Evolutionary conservation across 2,888 invertebrate species (phyloP).

Genomic region (Labia minor): DNA sequence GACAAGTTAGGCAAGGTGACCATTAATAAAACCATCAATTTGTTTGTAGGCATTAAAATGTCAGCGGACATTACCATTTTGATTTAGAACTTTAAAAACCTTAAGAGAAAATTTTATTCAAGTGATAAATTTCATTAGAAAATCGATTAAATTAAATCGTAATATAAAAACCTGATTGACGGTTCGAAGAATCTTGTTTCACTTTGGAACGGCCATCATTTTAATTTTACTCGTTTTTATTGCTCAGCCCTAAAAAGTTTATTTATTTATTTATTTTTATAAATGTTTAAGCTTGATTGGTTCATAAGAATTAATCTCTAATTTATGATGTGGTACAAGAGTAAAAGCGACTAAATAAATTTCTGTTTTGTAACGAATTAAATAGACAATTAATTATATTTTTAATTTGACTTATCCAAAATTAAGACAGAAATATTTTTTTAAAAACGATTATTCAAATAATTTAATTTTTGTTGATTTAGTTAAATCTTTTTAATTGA

Average conservation of each 20-base stretch:
- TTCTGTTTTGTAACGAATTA: too few relatives aligned
- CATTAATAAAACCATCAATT: conserved; percentile 8
- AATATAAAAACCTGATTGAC: conserved; percentile 13
- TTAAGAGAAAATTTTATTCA: not conserved
- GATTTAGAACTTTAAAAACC: not conserved
- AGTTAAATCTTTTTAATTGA: too few relatives aligned
- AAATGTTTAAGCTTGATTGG: not conserved
- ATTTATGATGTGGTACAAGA: too few relatives aligned
- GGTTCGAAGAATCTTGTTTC: not conserved
- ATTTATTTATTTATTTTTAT: conserved; percentile 1
- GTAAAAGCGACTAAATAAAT: too few relatives aligned
- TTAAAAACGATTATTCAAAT: too few relatives aligned
- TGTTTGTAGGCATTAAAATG: not conserved
- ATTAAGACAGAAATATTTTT: too few relatives aligned
- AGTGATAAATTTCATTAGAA: conserved; percentile 13
- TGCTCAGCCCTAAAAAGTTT: not conserved
- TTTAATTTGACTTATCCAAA: too few relatives aligned
- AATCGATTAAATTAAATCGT: conserved; percentile 13
- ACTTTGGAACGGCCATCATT: not conserved
- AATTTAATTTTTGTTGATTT: too few relatives aligned
- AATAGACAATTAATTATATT: too few relatives aligned
- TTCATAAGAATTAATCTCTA: too few relatives aligned
- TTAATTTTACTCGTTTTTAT: not conserved
- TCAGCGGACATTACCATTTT: not conserved
- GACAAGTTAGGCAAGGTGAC: conserved; percentile 3